Evolutionary conservation across 2,797 vertebrate species (phyloP), one percentile per base, ranked within the genome.

Genomic region (Ambastaia sidthimunki): DNA sequence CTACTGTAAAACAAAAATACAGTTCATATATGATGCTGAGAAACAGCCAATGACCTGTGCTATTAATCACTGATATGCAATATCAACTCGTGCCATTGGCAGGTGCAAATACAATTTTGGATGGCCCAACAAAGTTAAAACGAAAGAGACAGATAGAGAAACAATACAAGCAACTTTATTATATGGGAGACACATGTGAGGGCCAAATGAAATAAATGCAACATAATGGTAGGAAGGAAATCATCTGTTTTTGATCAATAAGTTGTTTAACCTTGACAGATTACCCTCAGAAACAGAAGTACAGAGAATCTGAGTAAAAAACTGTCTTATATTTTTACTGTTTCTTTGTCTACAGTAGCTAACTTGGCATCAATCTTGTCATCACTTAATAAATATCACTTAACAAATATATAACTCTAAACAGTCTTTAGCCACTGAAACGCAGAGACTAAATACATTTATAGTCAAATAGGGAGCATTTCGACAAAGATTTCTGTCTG

Each of bases 231-330:
- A 57, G 0, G 13, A 50, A 55, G 59, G 9, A 76, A 50, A 18
- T 70, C n/a, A 62, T 70, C 76, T 70, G 65, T 57, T 69, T n/a
- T 62, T 62, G 2, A 70, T 62, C 41, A n/a, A n/a, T n/a, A n/a
- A n/a, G n/a, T 52, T 54, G 60, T 54, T 6, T 50, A 68, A 34
- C 50, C 31, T 28, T 15, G 9, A 55, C 48, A 48, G 21, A 37
- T 31, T 0, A 25, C 13, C 7, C 68, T 19, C 34, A 57, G 12
- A 3, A 70, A 76, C 21, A 19, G 4, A n/a, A 28, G n/a, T 23
- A 19, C 23, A 47, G 12, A 19, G 7, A n/a, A 50, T 23, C 23
- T 34, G 1, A 4, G 47, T 34, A 21, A 65, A 65, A 74, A 9
- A 13, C 31, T 7, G 41, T 44, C 31, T 44, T 1, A 52, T 67